These are phyloP conservation scores for Lasioglossum marginatum DNA, from an alignment of 2,888 invertebrate genomes.

Conservation along the genomic window DNA sequence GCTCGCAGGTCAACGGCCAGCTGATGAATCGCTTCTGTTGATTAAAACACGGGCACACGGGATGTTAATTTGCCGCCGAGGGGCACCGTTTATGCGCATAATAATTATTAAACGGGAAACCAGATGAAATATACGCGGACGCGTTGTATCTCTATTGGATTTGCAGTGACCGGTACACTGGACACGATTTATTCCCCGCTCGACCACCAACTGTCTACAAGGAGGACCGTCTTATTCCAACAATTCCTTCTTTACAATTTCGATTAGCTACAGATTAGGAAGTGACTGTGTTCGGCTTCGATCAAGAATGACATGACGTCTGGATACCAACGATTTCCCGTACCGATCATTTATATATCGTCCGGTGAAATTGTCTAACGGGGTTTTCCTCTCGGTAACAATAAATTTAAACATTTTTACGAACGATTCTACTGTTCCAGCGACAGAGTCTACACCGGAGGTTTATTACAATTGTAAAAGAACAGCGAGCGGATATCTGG, in stretches of 20 bases:
- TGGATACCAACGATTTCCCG: conserved; percentile 25
- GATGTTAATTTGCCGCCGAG: conserved; percentile 68
- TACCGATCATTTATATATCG: conserved; percentile 11
- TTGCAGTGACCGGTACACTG: conserved; percentile 13
- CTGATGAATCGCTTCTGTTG: conserved; percentile 9
- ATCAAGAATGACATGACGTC: conserved; percentile 33
- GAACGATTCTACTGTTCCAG: not conserved
- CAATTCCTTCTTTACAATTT: conserved; percentile 58
- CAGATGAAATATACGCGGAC: conserved; percentile 63
- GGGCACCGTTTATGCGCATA: conserved; percentile 72
- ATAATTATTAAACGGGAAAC: conserved; percentile 61
- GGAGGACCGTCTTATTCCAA: conserved; percentile 38
- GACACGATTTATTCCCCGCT: conserved; percentile 37
- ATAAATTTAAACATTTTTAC: conserved; percentile 39
- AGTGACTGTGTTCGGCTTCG: conserved; percentile 37
- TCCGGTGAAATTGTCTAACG: conserved; percentile 38
- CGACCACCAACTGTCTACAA: conserved; percentile 41
- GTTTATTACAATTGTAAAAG: conserved; percentile 26
- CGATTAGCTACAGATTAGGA: conserved; percentile 61
- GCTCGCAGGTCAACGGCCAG: conserved; percentile 23
- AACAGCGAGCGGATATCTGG: not conserved
- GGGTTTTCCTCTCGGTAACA: conserved; percentile 13
- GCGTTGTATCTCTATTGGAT: conserved; percentile 31
- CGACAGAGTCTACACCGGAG: not conserved
- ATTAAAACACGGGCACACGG: not conserved